A percentile compares a stretch with the other conserved stretches of the same genome.
Evolutionary conservation across 1,140 invertebrate genomes (phyloP).

Genomic region (Sycophaga agraensis): DNA sequence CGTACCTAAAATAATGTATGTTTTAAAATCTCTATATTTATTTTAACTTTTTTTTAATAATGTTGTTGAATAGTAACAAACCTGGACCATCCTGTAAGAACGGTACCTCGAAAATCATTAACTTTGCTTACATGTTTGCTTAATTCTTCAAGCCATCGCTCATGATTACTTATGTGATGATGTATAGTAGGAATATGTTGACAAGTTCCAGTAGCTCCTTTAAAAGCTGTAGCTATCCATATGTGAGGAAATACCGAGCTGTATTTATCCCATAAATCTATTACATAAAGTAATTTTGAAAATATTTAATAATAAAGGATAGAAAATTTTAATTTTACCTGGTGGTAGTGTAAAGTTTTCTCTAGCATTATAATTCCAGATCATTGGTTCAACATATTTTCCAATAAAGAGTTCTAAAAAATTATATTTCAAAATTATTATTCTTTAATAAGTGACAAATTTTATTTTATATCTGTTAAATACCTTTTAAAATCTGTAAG

Average conservation of each 20-base stretch:
- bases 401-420: conserved; percentile 69
- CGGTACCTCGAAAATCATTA: conserved; percentile 65
- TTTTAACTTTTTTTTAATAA: too few species aligned
- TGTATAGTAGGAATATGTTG: conserved; percentile 67
- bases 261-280: conserved; percentile 77
- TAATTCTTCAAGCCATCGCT: conserved; percentile 65
- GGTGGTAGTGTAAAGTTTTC: conserved; percentile 53
- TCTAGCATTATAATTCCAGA: conserved; percentile 71
- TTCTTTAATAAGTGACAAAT: neutral
- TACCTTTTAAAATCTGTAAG: conserved; percentile 61
- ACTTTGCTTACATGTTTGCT: conserved; percentile 56
- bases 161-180: conserved; percentile 70
- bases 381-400: conserved; percentile 79
- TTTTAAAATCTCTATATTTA: too few species aligned
- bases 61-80: conserved; percentile 32
- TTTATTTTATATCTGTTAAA: neutral
- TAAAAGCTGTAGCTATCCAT: conserved; percentile 93
- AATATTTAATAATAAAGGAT: neutral
- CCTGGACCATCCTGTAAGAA: conserved; percentile 79
- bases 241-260: conserved; percentile 78
- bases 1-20: conserved; percentile 65
- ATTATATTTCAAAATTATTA: conserved; percentile 21
- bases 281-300: neutral
- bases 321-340: conserved; percentile 42
- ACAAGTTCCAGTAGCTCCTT: conserved; percentile 83